Evolutionary conservation across 2,888 invertebrate genomes (phyloP), one percentile per base, ranked within the genome.

Genomic region (Pemphredon lugubris): DNA sequence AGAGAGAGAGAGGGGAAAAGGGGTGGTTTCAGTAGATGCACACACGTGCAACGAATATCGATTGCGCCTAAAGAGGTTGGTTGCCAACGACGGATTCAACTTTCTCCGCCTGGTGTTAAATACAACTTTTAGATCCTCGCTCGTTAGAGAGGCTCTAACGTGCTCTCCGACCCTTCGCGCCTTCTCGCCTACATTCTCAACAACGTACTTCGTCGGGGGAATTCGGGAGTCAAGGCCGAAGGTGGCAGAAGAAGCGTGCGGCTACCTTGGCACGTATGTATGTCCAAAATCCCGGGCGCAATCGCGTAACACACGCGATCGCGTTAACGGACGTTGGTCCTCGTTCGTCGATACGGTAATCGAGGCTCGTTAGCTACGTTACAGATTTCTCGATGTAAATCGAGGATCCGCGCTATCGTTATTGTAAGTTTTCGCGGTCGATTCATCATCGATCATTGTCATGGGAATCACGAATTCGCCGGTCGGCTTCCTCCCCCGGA

Each of bases 1-100:
- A 26, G 16, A 37, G 30, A 32, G 37, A 18, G 21, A n/a, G 40
- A 30, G 21, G 59, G 13, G n/a, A 7, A 7, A 30, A 42, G 16
- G 48, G 53, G 64, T 55, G 58, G 37, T 58, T 58, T 65, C 55
- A 26, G 74, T 73, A 69, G 50, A 57, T 68, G 73, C 70, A 72
- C 64, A 71, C 72, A 80, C 77, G 82, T 79, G 75, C 65, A 63
- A 53, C 60, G 75, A 75, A 82, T 84, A 85, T 85, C 81, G 84
- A 85, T 84, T 70, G 71, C 53, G 66, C 20, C 75, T 80, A 79
- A 82, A 84, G 82, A 79, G 78, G 73, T 67, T 78, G 66, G 66
- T 65, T 53, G 61, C 65, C 64, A 69, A 79, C 58, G 63, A 60
- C 59, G 64, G 44, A 61, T 58, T 55, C 53, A 32, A 65, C 3